phyloP scores from a whole-genome alignment of 2,113 vertebrate genomes.

The Sorex araneus region DNA sequence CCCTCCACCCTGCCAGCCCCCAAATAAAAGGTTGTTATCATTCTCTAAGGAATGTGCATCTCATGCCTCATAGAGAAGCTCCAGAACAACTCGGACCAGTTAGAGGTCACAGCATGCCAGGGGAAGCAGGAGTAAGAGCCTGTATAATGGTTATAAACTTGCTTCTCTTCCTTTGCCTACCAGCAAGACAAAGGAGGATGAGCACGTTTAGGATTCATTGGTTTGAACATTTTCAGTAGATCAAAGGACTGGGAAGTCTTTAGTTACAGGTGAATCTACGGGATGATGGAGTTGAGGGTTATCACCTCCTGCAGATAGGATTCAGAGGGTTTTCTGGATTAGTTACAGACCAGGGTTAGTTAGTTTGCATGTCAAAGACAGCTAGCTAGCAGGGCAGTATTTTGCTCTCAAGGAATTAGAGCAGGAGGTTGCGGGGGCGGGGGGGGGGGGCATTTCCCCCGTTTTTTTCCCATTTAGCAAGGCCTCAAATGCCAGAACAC shows the following conservation, averaged over 20 bases:
- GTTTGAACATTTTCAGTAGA: background rate
- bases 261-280: background rate
- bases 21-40: background rate
- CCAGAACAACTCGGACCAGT: no score
- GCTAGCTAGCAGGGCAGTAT: background rate
- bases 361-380: background rate
- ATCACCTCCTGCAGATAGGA: background rate
- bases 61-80: background rate
- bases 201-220: background rate
- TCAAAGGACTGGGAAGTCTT: background rate
- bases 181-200: background rate
- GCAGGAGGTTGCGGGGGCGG: no score
- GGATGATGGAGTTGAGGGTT: background rate
- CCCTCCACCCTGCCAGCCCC: no score
- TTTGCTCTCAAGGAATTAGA: background rate
- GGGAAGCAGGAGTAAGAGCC: no score
- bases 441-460: no score
- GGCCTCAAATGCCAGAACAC: background rate
- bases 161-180: background rate
- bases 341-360: no score
- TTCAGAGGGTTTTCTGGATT: background rate
- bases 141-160: background rate
- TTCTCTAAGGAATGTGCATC: background rate
- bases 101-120: background rate
- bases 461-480: constrained; percentile 8